phyloP scores from a whole-genome alignment of 2,113 vertebrate species.

The Tympanuchus pallidicinctus region DNA sequence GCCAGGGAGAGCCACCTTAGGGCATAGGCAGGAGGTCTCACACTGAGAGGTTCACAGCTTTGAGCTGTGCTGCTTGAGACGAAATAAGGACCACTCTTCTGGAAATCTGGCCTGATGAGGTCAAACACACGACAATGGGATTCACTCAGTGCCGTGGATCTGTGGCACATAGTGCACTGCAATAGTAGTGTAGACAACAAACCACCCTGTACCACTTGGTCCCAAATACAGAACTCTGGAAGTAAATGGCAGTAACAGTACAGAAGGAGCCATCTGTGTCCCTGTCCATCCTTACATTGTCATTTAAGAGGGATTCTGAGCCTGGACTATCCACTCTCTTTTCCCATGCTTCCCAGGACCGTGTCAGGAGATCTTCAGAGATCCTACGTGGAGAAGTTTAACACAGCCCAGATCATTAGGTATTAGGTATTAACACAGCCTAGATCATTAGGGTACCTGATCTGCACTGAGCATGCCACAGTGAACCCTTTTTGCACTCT shows the following conservation, averaged over 20 bases:
- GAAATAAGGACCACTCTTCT: not conserved
- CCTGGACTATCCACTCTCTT: not conserved
- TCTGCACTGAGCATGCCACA: not conserved
- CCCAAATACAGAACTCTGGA: not conserved
- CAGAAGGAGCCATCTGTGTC: not conserved
- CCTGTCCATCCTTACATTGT: not conserved
- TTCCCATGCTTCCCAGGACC: not conserved
- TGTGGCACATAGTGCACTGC: fast-evolving
- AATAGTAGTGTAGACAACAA: fast-evolving
- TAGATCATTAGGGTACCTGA: not conserved
- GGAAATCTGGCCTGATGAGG: not conserved
- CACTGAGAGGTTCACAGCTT: not conserved
- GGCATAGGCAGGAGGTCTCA: not conserved
- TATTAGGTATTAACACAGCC: not conserved
- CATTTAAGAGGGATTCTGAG: not conserved
- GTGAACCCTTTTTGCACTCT: not conserved
- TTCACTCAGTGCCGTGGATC: not conserved
- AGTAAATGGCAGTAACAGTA: not conserved
- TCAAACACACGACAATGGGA: fast-evolving
- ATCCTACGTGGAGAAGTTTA: not conserved
- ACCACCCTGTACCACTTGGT: not conserved
- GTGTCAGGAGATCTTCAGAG: not conserved
- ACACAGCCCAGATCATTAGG: not conserved
- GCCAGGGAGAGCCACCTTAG: not conserved
- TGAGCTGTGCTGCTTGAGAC: not conserved